Percentiles rank a stretch among this genome's conserved stretches.
These are phyloP conservation scores for Pinna nobilis DNA, from an alignment of 1,140 invertebrate genomes.

Conservation along the genomic window DNA sequence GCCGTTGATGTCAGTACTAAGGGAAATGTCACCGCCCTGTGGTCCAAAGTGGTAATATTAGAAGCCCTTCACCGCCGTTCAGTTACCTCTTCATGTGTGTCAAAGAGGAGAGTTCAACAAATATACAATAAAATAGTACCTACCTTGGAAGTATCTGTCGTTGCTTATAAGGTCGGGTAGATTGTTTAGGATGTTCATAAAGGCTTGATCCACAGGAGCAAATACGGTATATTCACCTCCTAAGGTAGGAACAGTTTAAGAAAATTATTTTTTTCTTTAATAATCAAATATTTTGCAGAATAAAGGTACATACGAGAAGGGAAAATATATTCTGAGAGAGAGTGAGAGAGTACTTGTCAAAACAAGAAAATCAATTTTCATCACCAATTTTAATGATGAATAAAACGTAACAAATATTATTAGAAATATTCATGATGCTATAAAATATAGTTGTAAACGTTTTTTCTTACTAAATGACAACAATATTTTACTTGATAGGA, in stretches of 20 bases:
- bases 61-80: background rate
- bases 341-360: background rate
- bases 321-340: background rate
- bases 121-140: background rate
- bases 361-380: background rate
- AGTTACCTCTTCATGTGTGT: background rate
- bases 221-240: constrained; percentile 85
- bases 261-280: background rate
- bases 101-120: no score
- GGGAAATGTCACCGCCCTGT: background rate
- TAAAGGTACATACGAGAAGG: background rate
- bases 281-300: background rate
- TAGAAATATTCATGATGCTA: no score
- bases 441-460: no score
- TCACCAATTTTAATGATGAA: background rate
- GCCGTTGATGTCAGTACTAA: background rate
- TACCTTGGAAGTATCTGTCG: constrained; percentile 23
- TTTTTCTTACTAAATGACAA: no score
- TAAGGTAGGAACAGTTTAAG: background rate
- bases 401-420: no score
- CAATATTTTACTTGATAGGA: no score
- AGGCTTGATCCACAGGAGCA: constrained; percentile 88
- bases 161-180: constrained; percentile 15
- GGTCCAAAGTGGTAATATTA: background rate
- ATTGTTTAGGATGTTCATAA: constrained; percentile 72